Conservation (phyloP, 2,113 vertebrate genomes). For the Microtus pennsylvanicus region DNA sequence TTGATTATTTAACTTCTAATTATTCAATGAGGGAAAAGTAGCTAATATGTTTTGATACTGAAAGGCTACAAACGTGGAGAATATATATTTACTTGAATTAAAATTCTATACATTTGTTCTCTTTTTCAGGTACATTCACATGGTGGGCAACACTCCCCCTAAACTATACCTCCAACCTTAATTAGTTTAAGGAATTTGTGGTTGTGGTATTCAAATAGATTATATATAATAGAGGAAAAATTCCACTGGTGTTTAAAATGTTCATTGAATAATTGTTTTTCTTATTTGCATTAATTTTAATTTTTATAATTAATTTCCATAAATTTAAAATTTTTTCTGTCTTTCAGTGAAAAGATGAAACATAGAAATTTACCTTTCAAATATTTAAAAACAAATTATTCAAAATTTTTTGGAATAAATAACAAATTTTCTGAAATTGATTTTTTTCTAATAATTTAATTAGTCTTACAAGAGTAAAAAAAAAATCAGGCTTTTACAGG, state of each 20-base stretch:
- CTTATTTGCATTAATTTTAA: not conserved
- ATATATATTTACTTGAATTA: not conserved
- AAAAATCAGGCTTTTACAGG: not conserved
- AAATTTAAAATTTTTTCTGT: not conserved
- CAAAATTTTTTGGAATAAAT: not conserved
- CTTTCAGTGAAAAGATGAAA: not conserved
- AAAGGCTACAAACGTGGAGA: conserved; percentile 19
- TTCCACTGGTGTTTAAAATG: not conserved
- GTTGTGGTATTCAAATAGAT: not conserved
- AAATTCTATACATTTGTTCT: not conserved
- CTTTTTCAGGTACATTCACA: not conserved
- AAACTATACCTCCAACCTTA: not conserved
- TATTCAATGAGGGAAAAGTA: not conserved
- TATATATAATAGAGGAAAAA: not conserved
- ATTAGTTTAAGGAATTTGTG: not conserved
- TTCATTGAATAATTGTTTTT: not conserved
- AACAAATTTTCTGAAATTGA: conserved; percentile 13
- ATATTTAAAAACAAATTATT: conserved; percentile 17
- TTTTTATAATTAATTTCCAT: no score
- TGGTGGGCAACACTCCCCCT: no score
- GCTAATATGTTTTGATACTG: not conserved
- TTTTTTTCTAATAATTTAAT: not conserved
- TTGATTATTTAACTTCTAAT: conserved; percentile 27
- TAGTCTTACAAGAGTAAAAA: not conserved
- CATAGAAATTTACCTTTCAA: not conserved